These are phyloP conservation scores for Python bivittatus DNA, from an alignment of 2,113 vertebrate genomes.

Conservation along the genomic window DNA sequence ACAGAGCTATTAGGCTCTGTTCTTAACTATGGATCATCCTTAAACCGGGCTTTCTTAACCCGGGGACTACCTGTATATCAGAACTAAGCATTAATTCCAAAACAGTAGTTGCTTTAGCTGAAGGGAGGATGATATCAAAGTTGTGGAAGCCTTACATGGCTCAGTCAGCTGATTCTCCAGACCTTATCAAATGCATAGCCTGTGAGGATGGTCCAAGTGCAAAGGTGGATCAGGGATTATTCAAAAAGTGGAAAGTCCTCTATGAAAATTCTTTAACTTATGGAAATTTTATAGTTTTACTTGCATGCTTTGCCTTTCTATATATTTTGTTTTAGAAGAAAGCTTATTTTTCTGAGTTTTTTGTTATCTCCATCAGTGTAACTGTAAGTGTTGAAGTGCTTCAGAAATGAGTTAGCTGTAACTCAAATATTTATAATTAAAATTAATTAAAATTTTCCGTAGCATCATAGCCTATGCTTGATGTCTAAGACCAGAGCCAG, in stretches of 20 bases:
- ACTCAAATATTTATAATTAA: not conserved
- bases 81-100: not conserved
- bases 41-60: too few relatives aligned
- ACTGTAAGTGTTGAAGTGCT: not conserved
- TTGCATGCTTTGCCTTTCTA: not conserved
- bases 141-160: not conserved
- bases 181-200: not conserved
- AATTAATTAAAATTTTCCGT: not conserved
- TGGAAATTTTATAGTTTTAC: not conserved
- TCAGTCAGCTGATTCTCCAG: not conserved
- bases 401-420: not conserved
- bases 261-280: not conserved
- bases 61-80: too few relatives aligned
- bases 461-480: not conserved
- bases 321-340: not conserved
- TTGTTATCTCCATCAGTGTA: not conserved
- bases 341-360: not conserved
- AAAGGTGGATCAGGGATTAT: not conserved
- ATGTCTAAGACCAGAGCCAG: not conserved
- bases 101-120: not conserved
- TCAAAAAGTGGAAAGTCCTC: not conserved
- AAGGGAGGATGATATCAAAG: not conserved
- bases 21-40: too few relatives aligned
- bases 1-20: too few relatives aligned
- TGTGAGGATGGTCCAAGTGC: not conserved